Evolutionary conservation across 2,888 invertebrate genomes (phyloP).

Genomic region (Macrosoma leucophasiata): DNA sequence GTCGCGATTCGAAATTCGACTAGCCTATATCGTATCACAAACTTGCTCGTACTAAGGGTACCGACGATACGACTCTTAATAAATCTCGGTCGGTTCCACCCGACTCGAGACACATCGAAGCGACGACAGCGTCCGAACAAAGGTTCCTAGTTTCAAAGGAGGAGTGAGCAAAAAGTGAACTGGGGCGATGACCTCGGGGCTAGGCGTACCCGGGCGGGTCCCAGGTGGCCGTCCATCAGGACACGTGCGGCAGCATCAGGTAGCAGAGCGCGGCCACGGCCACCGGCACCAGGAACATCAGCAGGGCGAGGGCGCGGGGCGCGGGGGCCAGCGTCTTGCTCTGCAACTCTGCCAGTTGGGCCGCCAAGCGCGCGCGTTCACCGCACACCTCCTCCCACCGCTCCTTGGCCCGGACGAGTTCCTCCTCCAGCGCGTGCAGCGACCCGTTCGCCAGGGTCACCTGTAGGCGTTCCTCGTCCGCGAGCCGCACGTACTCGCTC

Average conservation of each 20-base stretch:
- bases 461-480: constrained; percentile 40
- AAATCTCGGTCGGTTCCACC: no score
- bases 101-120: background rate
- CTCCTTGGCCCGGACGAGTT: constrained; percentile 83
- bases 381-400: constrained; percentile 79
- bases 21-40: no score
- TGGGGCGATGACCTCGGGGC: constrained; percentile 26
- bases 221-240: constrained; percentile 78
- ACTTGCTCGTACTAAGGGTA: no score
- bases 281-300: constrained; percentile 74
- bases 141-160: no score
- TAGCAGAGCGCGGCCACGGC: constrained; percentile 78
- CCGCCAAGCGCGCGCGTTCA: constrained; percentile 77
- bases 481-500: constrained; percentile 44
- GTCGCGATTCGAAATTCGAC: no score
- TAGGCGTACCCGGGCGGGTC: constrained; percentile 70
- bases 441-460: constrained; percentile 67
- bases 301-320: constrained; percentile 68
- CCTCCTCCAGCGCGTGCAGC: constrained; percentile 81
- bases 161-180: constrained; percentile 28
- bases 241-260: constrained; percentile 74
- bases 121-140: no score
- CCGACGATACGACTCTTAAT: no score
- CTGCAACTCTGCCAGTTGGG: constrained; percentile 76
- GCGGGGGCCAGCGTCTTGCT: constrained; percentile 73